Evolutionary conservation across 2,797 vertebrate species (phyloP).

Genomic region (Arctocebus calabarensis): DNA sequence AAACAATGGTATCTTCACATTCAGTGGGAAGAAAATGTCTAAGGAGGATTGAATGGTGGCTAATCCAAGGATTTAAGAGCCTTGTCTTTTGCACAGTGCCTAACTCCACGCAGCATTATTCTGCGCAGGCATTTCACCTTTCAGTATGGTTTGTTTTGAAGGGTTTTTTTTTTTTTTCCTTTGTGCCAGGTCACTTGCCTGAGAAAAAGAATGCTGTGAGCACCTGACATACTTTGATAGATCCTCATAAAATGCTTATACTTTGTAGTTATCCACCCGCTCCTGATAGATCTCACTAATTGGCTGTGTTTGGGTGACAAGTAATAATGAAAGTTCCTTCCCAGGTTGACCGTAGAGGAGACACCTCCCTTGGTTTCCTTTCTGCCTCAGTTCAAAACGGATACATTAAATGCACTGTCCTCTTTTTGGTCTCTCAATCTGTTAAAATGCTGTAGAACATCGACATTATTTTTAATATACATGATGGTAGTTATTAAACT

Average conservation of each 20-base stretch:
- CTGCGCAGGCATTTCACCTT: neutral
- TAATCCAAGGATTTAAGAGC: neutral
- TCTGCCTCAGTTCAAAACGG: constrained; percentile 20
- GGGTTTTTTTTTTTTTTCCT: neutral
- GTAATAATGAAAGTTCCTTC: constrained; percentile 34
- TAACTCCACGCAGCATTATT: neutral
- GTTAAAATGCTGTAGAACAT: constrained; percentile 39
- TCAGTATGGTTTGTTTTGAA: constrained; percentile 7
- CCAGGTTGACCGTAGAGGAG: constrained; percentile 33
- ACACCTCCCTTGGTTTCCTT: constrained; percentile 15
- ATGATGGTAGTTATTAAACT: constrained; percentile 7
- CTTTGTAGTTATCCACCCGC: constrained; percentile 26
- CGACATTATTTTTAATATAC: neutral
- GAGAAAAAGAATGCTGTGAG: neutral
- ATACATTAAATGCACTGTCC: constrained; percentile 7
- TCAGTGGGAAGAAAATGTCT: neutral
- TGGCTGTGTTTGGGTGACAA: constrained; percentile 51
- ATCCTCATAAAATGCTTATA: neutral
- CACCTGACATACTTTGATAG: neutral
- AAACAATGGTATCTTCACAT: constrained; percentile 2
- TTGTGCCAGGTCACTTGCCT: constrained; percentile 21
- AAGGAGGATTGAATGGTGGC: neutral
- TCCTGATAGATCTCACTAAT: constrained; percentile 23
- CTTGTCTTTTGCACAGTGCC: neutral
- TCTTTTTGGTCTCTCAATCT: constrained; percentile 34